Conservation (phyloP, 37 sponge, comb jelly and placozoan genomes). For the Crambe crambe region DNA sequence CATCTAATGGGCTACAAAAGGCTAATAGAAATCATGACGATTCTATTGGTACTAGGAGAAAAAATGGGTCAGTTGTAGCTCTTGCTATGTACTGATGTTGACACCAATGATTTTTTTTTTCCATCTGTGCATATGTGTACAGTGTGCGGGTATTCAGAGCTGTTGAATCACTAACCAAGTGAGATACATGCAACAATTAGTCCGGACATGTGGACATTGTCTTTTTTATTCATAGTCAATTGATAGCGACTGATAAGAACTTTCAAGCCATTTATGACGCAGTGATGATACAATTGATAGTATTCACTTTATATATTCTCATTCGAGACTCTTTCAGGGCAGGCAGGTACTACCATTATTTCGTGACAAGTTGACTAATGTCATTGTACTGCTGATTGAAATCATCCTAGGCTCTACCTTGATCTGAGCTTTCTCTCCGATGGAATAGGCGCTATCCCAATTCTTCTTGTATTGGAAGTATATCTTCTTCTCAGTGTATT, state of each 20-base stretch:
- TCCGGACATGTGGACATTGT: no score
- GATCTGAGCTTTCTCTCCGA: neutral
- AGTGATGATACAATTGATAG: conserved; percentile 10
- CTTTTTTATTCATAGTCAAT: neutral
- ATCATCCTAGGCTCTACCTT: neutral
- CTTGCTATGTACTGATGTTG: no score
- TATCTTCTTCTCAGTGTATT: conserved; percentile 8
- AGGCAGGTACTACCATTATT: conserved; percentile 20
- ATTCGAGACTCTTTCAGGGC: conserved; percentile 19
- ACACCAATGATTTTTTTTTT: no score
- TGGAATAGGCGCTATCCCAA: neutral
- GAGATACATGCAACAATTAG: no score
- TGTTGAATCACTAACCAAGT: no score
- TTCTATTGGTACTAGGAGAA: no score
- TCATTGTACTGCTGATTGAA: neutral
- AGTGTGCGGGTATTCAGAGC: no score
- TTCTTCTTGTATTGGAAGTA: neutral
- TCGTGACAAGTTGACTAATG: neutral
- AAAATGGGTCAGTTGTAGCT: no score
- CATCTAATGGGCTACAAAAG: no score
- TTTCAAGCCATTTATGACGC: conserved; percentile 51
- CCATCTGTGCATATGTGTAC: no score
- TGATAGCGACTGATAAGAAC: conserved; percentile 5
- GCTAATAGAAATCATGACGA: no score
- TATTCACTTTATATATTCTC: conserved; percentile 16